These are phyloP conservation scores for Arrhopalites spinosus DNA, from an alignment of 2,888 invertebrate species.

Conservation along the genomic window DNA sequence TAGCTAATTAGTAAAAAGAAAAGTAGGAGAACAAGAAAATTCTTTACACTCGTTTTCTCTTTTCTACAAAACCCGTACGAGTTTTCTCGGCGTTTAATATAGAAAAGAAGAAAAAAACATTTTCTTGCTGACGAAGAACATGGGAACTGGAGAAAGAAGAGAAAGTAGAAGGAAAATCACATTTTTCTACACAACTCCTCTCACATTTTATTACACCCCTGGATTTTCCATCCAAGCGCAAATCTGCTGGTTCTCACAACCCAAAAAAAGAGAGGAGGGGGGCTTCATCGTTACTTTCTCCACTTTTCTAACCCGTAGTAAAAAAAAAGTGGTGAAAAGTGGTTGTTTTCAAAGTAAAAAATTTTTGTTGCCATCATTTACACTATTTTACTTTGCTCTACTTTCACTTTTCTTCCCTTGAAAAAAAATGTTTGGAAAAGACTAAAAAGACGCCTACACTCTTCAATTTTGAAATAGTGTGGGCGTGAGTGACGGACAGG, in stretches of 20 bases:
- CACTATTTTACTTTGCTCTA: neutral
- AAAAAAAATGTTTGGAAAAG: too few species aligned
- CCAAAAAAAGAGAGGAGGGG: neutral
- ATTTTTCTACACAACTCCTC: slow-evolving; percentile 16
- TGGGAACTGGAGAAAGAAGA: neutral
- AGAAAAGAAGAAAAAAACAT: neutral
- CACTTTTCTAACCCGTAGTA: neutral
- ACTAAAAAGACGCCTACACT: too few species aligned
- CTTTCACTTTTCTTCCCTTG: neutral
- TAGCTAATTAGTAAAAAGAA: slow-evolving; percentile 12
- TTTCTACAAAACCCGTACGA: too few species aligned
- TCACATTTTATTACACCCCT: slow-evolving; percentile 13
- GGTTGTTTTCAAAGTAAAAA: neutral
- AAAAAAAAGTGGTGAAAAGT: neutral
- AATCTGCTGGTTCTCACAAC: slow-evolving; percentile 18
- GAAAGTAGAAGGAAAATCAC: slow-evolving; percentile 8
- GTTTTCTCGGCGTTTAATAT: neutral
- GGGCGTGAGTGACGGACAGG: too few species aligned
- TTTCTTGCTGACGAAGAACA: neutral
- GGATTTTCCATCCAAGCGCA: neutral
- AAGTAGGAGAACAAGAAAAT: neutral
- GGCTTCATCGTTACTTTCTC: neutral
- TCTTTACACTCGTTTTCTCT: neutral
- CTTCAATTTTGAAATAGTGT: too few species aligned
- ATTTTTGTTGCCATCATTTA: neutral